phyloP scores from a whole-genome alignment of 1,140 invertebrate species.

The Idris sp. region DNA sequence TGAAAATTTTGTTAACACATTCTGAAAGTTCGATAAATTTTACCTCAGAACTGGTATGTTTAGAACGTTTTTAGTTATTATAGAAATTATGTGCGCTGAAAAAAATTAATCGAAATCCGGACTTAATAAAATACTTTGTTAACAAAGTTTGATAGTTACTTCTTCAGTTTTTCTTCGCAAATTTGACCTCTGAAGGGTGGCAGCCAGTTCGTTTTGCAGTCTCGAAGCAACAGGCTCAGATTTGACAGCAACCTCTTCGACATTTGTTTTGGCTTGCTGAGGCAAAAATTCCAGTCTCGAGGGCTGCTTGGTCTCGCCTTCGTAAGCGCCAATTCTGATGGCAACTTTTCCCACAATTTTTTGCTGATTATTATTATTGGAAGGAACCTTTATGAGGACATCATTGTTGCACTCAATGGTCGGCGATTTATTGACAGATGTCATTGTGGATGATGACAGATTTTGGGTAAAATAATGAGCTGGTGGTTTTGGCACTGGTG shows the following conservation, averaged over 20 bases:
- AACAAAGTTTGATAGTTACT: too few species aligned
- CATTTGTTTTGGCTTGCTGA: slow-evolving; percentile 62
- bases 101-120: too few species aligned
- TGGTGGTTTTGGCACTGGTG: slow-evolving; percentile 81
- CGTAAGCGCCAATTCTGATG: slow-evolving; percentile 74
- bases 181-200: slow-evolving; percentile 86
- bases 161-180: slow-evolving; percentile 84
- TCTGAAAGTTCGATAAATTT: too few species aligned
- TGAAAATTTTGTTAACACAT: too few species aligned
- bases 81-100: too few species aligned
- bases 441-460: slow-evolving; percentile 53
- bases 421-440: slow-evolving; percentile 30
- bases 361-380: too few species aligned
- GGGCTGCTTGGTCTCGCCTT: slow-evolving; percentile 80
- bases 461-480: slow-evolving; percentile 81
- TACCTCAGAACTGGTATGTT: too few species aligned
- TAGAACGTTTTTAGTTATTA: too few species aligned
- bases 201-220: slow-evolving; percentile 84
- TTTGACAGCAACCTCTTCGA: slow-evolving; percentile 46
- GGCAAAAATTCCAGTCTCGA: slow-evolving; percentile 84
- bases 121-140: too few species aligned
- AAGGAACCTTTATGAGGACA: too few species aligned
- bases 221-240: slow-evolving; percentile 80
- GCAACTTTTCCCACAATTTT: slow-evolving; percentile 71
- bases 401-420: too few species aligned